These are phyloP conservation scores for Opisthograptis luteolata DNA, from an alignment of 2,888 invertebrate species.

Conservation along the genomic window DNA sequence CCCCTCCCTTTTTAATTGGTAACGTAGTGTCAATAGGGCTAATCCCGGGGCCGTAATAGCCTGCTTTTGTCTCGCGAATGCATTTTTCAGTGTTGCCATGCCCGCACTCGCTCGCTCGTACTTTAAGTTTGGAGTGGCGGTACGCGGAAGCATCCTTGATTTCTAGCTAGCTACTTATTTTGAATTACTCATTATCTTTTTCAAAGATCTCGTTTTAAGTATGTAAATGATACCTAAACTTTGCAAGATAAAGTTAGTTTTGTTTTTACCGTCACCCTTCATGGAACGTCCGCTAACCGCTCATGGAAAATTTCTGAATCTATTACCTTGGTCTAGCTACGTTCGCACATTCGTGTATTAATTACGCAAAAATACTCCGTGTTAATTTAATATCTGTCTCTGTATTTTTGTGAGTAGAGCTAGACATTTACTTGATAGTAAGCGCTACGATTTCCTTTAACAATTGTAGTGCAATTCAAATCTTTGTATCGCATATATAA, in stretches of 20 bases:
- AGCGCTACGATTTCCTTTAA: no score
- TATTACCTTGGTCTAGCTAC: neutral
- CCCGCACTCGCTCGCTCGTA: slow-evolving; percentile 36
- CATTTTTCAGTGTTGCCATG: slow-evolving; percentile 79
- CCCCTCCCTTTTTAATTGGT: slow-evolving; percentile 84
- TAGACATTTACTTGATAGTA: no score
- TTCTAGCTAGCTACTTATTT: neutral
- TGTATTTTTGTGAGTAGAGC: no score
- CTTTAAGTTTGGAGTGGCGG: slow-evolving; percentile 19
- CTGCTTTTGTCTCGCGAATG: slow-evolving; percentile 79
- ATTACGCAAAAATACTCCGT: no score
- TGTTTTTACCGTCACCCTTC: no score
- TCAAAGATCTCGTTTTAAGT: neutral
- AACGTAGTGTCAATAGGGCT: slow-evolving; percentile 84
- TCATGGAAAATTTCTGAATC: no score
- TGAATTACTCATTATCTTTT: neutral
- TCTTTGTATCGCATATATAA: no score
- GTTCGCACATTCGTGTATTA: no score
- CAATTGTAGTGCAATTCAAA: no score
- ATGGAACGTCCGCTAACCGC: no score
- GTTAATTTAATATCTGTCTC: no score
- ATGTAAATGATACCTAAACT: neutral
- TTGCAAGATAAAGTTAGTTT: neutral
- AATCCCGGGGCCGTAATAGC: slow-evolving; percentile 79
- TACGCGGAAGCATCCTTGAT: neutral